Percentiles rank a stretch among this genome's conserved stretches.
These are phyloP conservation scores for Cephus pulcher DNA, from an alignment of 2,888 invertebrate genomes.

Conservation along the genomic window DNA sequence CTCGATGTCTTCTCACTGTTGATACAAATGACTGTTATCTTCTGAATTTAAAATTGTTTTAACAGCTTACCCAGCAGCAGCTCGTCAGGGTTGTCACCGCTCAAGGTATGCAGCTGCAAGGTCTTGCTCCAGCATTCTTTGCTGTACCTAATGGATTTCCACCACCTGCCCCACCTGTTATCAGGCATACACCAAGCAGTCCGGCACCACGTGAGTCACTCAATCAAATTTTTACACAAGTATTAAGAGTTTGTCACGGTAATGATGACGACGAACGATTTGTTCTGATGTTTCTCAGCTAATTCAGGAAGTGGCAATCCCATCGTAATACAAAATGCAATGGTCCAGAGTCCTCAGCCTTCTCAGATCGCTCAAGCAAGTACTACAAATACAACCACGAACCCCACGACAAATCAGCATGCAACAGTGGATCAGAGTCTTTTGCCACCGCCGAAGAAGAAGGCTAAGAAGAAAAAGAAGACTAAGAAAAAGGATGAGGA, in stretches of 20 bases:
- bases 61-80: constrained; percentile 68
- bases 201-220: constrained; percentile 61
- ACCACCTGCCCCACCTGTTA: constrained; percentile 60
- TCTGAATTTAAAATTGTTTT: constrained; percentile 22
- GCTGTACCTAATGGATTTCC: constrained; percentile 65
- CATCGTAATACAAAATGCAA: constrained; percentile 63
- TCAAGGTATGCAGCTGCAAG: constrained; percentile 72
- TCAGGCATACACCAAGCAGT: constrained; percentile 63
- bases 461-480: constrained; percentile 71
- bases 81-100: constrained; percentile 73
- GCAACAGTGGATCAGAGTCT: constrained; percentile 61
- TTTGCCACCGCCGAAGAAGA: constrained; percentile 67
- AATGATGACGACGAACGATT: not conserved
- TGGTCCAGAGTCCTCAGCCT: constrained; percentile 63
- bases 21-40: not conserved
- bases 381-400: constrained; percentile 36
- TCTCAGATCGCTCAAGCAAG: constrained; percentile 54
- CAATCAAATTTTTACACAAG: not conserved
- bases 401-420: constrained; percentile 42
- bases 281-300: constrained; percentile 36
- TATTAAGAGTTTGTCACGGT: not conserved
- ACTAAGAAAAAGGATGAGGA: constrained; percentile 68
- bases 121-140: constrained; percentile 62
- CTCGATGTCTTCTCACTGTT: not conserved
- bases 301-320: constrained; percentile 57